Evolutionary conservation across 1,140 invertebrate species (phyloP), one percentile per base, ranked within the genome.

Genomic region (Acromyrmex charruanus): DNA sequence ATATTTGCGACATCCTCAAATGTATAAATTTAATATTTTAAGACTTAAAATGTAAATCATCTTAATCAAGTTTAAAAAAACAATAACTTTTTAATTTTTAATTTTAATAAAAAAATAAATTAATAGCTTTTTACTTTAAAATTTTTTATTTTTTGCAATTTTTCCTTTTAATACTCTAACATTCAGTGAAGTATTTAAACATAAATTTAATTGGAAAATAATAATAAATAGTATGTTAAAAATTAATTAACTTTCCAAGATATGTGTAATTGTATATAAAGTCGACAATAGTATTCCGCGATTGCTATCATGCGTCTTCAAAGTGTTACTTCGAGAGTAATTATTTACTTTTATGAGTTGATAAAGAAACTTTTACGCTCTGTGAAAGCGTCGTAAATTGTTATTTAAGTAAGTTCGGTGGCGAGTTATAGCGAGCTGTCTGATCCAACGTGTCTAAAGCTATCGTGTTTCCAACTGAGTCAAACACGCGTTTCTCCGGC

Each of bases 401-500:
- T 84, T 84, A 84, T 84, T 84, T 75, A 84, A 84, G 80, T 55
- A 84, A 84, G 80, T 84, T 84, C 39, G 55, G 55, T 35, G 80
- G 55, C 69, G 39, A 74, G 55, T 61, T 84, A 84, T 51, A 86
- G 63, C 86, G 44, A 16, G 51, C 25, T 49, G 77, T 77, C 63
- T 84, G 80, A 84, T 84, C 69, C 80, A 84, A 68, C 63, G 51
- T 85, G 59, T 85, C 61, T 85, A 74, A 59, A 66, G 82, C 72
- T 85, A 85, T 77, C 82, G 74, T 66, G 69, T 84, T 84, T 75
- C 80, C 80, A 84, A 84, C 69, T 84, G 69, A 84, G 71, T 53
- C 80, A 61, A 84, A 84, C 80, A 84, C 72, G 82, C 82, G 74
- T 90, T 89, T 81, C 84, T 88, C 74, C 86, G 61, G 80, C 79